Evolutionary conservation across 2,888 invertebrate genomes (phyloP), one percentile per base, ranked within the genome.

Genomic region (Octonoba sinensis): DNA sequence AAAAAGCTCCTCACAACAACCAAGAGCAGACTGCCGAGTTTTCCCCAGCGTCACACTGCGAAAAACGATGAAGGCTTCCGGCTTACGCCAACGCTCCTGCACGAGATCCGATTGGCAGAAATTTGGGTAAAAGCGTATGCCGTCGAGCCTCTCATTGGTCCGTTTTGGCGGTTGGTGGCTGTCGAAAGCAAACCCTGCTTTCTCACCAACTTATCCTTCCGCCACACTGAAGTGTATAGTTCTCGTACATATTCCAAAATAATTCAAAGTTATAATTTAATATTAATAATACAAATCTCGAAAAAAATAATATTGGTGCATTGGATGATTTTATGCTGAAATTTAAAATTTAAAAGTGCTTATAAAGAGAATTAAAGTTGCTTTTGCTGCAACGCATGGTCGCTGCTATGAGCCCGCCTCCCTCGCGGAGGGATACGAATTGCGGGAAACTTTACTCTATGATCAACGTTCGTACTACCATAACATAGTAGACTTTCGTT

Each of bases 381-480:
- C 18, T 18, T 20, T 46, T 27, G 13, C 22, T 67, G 67, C 70
- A 70, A 44, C 46, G 62, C 18, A 59, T 59, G 59, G 59, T 59
- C 59, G 27, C 27, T 24, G 22, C 59, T 56, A 22, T 47, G 47
- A 66, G n/a, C 56, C 76, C 76, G 69, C 76, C 76, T 62, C 73
- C 47, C 57, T 3, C 24, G 82, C 82, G 82, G 71, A 82, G 67
- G 57, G 57, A 72, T 76, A 76, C 76, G 12, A 56, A 57, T 72
- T 72, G 67, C 71, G 72, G 76, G 74, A 82, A 76, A 82, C 76
- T 82, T 82, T 76, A 82, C 70, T 82, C 65, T 75, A 60, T 59
- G 66, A 60, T 66, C 72, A 67, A 76, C 82, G 76, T 76, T 72
- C 71, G 22, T 51, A 60, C 49, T 47, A 59, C 51, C 81, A 82